A percentile compares a stretch with the other conserved stretches of the same genome.
phyloP scores from a whole-genome alignment of 2,113 vertebrate species.

The Tetrax tetrax region DNA sequence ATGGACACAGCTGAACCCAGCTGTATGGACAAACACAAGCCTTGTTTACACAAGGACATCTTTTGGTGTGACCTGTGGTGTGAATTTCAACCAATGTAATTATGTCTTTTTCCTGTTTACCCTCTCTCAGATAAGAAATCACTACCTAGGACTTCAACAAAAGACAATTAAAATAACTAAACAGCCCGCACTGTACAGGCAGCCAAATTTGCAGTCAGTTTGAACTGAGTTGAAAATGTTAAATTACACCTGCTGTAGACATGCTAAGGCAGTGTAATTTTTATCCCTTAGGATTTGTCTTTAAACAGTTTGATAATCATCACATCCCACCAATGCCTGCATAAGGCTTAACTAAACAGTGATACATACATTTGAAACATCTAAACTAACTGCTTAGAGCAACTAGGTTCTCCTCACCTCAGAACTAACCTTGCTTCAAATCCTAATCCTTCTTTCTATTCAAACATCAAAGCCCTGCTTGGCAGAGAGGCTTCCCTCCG shows the following conservation, averaged over 20 bases:
- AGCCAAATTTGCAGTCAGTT: constrained; percentile 33
- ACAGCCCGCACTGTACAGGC: background rate
- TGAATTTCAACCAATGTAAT: constrained; percentile 27
- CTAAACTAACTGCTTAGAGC: background rate
- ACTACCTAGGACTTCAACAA: constrained; percentile 10
- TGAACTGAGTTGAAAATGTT: background rate
- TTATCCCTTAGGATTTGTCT: constrained; percentile 19
- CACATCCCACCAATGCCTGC: background rate
- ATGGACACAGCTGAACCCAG: constrained; percentile 23
- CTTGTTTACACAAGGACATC: constrained; percentile 45
- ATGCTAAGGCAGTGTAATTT: background rate
- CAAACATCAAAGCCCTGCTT: background rate
- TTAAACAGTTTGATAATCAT: background rate
- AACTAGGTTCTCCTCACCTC: background rate
- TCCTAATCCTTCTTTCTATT: background rate
- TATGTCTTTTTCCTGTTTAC: constrained; percentile 47
- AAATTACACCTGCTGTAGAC: constrained; percentile 44
- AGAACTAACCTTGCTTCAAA: background rate
- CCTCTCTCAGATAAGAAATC: constrained; percentile 45
- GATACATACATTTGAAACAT: background rate
- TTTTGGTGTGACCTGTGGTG: constrained; percentile 21
- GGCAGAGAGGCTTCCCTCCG: background rate
- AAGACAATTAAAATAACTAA: constrained; percentile 34
- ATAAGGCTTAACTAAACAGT: background rate
- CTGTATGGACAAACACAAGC: constrained; percentile 22